Conservation (phyloP, 92 coral and sea anemone species). For the Micromussa lordhowensis region DNA sequence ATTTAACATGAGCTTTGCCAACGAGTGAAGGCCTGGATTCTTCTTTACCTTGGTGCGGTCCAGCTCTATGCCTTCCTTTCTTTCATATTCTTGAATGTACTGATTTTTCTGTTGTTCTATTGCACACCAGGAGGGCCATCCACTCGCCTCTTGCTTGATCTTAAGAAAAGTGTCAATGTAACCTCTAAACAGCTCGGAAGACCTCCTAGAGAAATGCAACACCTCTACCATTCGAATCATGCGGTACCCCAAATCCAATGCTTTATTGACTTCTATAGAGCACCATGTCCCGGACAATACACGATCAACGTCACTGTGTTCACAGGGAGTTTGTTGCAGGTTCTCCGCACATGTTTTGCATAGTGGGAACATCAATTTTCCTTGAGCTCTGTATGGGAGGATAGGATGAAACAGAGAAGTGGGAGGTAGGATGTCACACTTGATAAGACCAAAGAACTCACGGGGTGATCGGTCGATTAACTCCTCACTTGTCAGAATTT, state of each 20-base stretch:
- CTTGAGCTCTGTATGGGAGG: constrained; percentile 44
- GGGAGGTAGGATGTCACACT: constrained; percentile 51
- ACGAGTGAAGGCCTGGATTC: constrained; percentile 63
- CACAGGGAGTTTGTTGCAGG: constrained; percentile 42
- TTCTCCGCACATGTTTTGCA: constrained; percentile 69
- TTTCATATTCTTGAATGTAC: constrained; percentile 44
- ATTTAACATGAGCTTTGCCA: constrained; percentile 68
- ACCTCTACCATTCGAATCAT: constrained; percentile 40
- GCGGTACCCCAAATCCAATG: constrained; percentile 46
- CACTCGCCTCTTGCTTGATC: constrained; percentile 61
- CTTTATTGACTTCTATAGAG: constrained; percentile 53
- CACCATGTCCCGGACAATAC: constrained; percentile 65
- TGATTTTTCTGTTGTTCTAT: constrained; percentile 50
- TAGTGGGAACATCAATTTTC: constrained; percentile 56
- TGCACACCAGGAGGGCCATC: constrained; percentile 47
- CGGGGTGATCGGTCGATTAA: constrained; percentile 4
- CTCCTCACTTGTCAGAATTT: constrained; percentile 27
- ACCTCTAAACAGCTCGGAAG: constrained; percentile 34
- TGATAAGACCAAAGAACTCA: constrained; percentile 48
- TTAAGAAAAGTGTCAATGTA: constrained; percentile 69
- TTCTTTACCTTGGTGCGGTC: constrained; percentile 32
- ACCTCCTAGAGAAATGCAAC: constrained; percentile 53
- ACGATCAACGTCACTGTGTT: constrained; percentile 48
- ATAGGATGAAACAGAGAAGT: constrained; percentile 47
- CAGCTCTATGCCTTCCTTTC: constrained; percentile 55